phyloP scores from a whole-genome alignment of 2,888 invertebrate species.

The Pheosia tremula region DNA sequence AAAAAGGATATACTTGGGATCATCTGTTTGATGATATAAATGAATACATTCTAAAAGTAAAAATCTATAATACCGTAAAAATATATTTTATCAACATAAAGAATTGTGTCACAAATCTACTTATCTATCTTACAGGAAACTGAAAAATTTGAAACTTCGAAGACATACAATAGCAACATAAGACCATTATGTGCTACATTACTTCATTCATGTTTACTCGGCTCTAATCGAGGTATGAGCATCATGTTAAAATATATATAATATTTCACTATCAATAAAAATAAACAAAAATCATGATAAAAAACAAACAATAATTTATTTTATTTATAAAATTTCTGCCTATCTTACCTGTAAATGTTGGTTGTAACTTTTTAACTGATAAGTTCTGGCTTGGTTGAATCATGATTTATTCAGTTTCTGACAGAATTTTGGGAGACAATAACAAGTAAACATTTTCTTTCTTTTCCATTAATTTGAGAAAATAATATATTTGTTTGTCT shows the following conservation, averaged over 20 bases:
- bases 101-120: no score
- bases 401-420: no score
- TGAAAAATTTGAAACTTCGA: conserved; percentile 76
- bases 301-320: conserved; percentile 2
- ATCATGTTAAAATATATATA: no score
- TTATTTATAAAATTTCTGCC: no score
- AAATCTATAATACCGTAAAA: background rate
- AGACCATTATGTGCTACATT: conserved; percentile 65
- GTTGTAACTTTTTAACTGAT: no score
- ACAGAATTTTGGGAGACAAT: no score
- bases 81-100: background rate
- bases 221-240: conserved; percentile 73
- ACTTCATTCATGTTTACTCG: conserved; percentile 68
- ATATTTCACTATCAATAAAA: no score
- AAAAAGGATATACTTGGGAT: conserved; percentile 72
- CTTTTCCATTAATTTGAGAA: no score
- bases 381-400: no score
- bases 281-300: background rate
- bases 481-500: no score
- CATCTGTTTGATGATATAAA: conserved; percentile 70
- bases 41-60: conserved; percentile 74
- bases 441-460: no score
- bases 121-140: conserved; percentile 70
- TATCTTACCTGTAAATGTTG: no score
- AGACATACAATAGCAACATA: conserved; percentile 64